phyloP scores from a whole-genome alignment of 1,140 invertebrate species.

The Calliphora vicina region DNA sequence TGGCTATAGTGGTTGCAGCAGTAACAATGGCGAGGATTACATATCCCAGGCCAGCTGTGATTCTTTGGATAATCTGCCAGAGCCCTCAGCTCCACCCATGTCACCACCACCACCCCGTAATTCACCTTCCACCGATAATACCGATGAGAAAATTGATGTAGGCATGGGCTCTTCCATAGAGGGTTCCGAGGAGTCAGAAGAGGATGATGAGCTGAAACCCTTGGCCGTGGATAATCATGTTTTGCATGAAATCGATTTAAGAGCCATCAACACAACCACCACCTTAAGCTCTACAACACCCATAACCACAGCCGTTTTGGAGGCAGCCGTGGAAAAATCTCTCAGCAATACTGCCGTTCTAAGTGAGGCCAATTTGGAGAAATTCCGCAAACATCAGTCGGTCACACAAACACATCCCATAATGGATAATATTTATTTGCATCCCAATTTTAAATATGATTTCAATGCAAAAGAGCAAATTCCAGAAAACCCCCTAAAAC shows the following conservation, averaged over 20 bases:
- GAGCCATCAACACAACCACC: not conserved
- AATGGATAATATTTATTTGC: slow-evolving; percentile 59
- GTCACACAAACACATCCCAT: slow-evolving; percentile 19
- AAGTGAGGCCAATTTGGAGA: slow-evolving; percentile 57
- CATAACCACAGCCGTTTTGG: slow-evolving; percentile 37
- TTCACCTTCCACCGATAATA: slow-evolving; percentile 32
- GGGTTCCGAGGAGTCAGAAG: slow-evolving; percentile 58
- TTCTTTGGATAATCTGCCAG: not conserved
- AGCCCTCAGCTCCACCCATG: slow-evolving; percentile 50
- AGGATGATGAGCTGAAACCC: slow-evolving; percentile 60
- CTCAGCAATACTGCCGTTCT: slow-evolving; percentile 44
- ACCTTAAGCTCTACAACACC: not conserved
- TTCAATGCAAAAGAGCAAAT: not conserved
- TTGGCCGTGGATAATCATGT: slow-evolving; percentile 61
- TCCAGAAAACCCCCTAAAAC: slow-evolving; percentile 39
- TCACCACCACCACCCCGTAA: slow-evolving; percentile 42
- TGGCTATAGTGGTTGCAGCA: slow-evolving; percentile 19
- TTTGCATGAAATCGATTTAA: slow-evolving; percentile 45
- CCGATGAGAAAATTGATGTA: slow-evolving; percentile 51
- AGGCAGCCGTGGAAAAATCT: not conserved
- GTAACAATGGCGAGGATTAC: not conserved
- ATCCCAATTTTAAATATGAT: slow-evolving; percentile 54
- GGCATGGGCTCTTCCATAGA: slow-evolving; percentile 60
- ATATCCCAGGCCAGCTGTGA: slow-evolving; percentile 1
- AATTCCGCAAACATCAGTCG: slow-evolving; percentile 40